Conservation (phyloP, 2,113 vertebrate species). For the Elachura formosa region DNA sequence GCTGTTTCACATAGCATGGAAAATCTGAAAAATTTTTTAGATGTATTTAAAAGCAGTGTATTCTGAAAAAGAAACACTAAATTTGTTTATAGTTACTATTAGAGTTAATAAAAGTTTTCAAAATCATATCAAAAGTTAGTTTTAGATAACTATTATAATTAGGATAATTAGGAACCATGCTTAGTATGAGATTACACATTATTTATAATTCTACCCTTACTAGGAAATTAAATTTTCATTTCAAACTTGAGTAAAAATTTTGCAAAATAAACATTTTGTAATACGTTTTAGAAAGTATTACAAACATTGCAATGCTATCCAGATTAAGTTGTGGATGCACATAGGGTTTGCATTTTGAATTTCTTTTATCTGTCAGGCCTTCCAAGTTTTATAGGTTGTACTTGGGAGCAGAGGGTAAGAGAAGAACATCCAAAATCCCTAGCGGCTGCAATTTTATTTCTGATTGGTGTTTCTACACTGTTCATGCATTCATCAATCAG, state of each 20-base stretch:
- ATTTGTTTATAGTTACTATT: neutral
- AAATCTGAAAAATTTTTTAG: neutral
- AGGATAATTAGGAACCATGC: neutral
- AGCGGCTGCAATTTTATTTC: neutral
- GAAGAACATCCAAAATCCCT: neutral
- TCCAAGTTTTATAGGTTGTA: neutral
- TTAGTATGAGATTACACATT: neutral
- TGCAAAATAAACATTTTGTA: neutral
- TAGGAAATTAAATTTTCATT: neutral
- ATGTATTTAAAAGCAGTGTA: neutral
- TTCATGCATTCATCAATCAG: slow-evolving; percentile 50
- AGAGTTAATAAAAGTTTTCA: neutral
- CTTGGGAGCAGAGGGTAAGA: neutral
- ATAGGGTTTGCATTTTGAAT: neutral
- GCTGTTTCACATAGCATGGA: neutral
- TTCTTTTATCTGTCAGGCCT: neutral
- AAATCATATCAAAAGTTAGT: neutral
- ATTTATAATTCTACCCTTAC: neutral
- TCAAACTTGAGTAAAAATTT: neutral
- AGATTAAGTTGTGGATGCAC: neutral
- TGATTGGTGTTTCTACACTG: slow-evolving; percentile 34
- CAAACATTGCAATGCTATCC: neutral
- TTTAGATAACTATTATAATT: neutral
- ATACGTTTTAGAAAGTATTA: neutral
- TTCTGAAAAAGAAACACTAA: neutral